phyloP scores from a whole-genome alignment of 2,113 vertebrate genomes.

The Proteles cristata region DNA sequence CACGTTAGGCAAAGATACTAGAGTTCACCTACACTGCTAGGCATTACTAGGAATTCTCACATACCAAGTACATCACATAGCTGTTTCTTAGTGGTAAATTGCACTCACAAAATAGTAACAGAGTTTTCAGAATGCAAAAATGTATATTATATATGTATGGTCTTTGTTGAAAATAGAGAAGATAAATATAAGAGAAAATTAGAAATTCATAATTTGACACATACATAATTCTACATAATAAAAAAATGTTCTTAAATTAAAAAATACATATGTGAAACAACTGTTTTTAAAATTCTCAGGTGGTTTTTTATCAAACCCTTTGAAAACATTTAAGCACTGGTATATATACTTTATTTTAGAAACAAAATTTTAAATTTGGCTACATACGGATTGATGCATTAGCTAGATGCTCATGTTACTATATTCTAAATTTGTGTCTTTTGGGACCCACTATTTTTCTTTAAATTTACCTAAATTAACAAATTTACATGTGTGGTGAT shows the following conservation, averaged over 20 bases:
- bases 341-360: neutral
- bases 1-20: neutral
- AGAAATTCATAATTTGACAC: conserved; percentile 22
- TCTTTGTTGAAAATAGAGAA: conserved; percentile 39
- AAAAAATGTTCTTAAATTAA: conserved; percentile 29
- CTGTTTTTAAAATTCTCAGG: neutral
- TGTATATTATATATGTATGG: neutral
- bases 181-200: conserved; percentile 29
- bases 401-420: neutral
- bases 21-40: neutral
- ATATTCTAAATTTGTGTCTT: neutral
- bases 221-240: neutral
- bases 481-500: neutral
- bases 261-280: neutral
- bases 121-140: conserved; percentile 31
- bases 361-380: conserved; percentile 17
- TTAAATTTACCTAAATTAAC: neutral
- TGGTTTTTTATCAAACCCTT: neutral
- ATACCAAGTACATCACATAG: neutral
- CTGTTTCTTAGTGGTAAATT: neutral
- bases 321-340: neutral
- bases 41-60: neutral
- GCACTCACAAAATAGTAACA: neutral
- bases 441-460: neutral
- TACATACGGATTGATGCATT: neutral